Percentiles rank a stretch among this genome's conserved stretches.
phyloP scores from a whole-genome alignment of 2,888 invertebrate genomes.

The Chydorus sphaericus region DNA sequence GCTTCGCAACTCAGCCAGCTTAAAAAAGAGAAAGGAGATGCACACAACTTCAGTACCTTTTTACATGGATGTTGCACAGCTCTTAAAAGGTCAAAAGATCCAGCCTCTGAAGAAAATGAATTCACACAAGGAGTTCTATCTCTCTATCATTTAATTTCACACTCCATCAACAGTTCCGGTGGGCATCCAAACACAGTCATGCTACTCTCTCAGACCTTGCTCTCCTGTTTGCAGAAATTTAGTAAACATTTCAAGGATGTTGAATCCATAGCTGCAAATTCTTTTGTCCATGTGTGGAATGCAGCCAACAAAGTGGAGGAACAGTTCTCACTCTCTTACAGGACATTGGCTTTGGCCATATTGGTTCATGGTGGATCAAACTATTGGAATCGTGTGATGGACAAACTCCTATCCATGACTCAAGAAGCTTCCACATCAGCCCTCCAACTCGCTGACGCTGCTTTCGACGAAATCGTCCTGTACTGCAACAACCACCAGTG shows the following conservation, averaged over 20 bases:
- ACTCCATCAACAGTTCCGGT: neutral
- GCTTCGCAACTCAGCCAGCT: neutral
- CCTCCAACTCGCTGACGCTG: neutral
- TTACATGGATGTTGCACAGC: neutral
- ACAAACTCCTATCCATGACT: neutral
- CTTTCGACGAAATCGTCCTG: neutral
- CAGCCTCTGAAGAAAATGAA: neutral
- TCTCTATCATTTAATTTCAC: neutral
- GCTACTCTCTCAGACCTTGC: neutral
- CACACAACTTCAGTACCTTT: neutral
- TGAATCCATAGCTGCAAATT: neutral
- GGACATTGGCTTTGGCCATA: neutral
- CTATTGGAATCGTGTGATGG: neutral
- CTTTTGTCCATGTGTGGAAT: neutral
- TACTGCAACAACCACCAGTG: neutral
- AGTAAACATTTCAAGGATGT: neutral
- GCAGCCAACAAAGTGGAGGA: neutral
- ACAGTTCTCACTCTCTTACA: neutral
- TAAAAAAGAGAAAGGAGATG: neutral
- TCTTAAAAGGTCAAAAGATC: neutral
- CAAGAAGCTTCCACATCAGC: neutral
- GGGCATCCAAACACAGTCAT: neutral
- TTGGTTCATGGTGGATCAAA: neutral
- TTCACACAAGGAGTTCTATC: neutral
- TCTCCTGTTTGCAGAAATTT: neutral